Conservation (phyloP, 1,140 invertebrate genomes). For the Arion vulgaris region DNA sequence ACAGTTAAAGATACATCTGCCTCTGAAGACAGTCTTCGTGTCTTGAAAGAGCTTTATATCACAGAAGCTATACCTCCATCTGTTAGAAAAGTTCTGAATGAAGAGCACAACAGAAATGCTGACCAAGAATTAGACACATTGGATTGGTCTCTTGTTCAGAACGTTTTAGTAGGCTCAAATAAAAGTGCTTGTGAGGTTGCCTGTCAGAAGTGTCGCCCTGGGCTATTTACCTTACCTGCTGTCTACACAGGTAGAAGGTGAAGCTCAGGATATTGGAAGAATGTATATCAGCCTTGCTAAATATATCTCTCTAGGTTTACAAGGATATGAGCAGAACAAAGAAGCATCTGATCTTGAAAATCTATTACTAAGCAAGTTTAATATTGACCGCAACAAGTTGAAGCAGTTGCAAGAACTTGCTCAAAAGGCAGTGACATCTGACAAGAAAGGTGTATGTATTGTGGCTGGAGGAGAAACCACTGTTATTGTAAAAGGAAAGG, state of each 20-base stretch:
- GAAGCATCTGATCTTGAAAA: background rate
- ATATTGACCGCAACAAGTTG: background rate
- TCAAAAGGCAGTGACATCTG: slow-evolving; percentile 34
- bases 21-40: slow-evolving; percentile 61
- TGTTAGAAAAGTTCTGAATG: background rate
- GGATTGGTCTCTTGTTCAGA: slow-evolving; percentile 71
- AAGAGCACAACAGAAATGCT: background rate
- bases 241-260: slow-evolving; percentile 80
- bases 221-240: slow-evolving; percentile 79
- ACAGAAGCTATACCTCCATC: background rate
- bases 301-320: background rate
- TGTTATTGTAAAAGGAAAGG: slow-evolving; percentile 81
- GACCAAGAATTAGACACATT: background rate
- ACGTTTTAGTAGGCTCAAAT: slow-evolving; percentile 90
- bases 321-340: background rate
- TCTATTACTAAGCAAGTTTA: background rate
- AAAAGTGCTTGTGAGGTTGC: slow-evolving; percentile 81
- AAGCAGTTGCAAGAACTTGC: slow-evolving; percentile 47
- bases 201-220: slow-evolving; percentile 73
- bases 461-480: slow-evolving; percentile 93
- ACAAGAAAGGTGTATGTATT: slow-evolving; percentile 74
- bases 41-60: slow-evolving; percentile 37
- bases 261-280: slow-evolving; percentile 77
- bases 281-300: slow-evolving; percentile 24
- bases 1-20: slow-evolving; percentile 80